Evolutionary conservation across 2,797 vertebrate species (phyloP).

Genomic region (Tapirus indicus): DNA sequence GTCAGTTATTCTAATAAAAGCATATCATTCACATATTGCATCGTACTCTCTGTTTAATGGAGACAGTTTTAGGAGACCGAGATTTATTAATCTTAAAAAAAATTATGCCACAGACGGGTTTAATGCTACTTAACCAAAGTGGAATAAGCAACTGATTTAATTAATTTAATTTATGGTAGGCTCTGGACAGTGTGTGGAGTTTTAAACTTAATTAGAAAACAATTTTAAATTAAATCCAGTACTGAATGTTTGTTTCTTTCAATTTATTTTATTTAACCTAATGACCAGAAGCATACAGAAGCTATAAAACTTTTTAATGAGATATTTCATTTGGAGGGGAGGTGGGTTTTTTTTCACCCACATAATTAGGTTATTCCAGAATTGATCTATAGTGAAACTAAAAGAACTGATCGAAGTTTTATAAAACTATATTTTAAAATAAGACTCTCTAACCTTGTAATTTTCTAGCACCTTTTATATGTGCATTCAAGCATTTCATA

Average conservation of each 20-base stretch:
- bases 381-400: conserved; percentile 23
- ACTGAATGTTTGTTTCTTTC: conserved; percentile 50
- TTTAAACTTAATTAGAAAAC: conserved; percentile 64
- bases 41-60: not conserved
- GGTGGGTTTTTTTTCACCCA: not conserved
- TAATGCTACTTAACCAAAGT: conserved; percentile 69
- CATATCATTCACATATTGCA: not conserved
- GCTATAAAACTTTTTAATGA: conserved; percentile 5
- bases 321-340: not conserved
- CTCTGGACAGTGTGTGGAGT: conserved; percentile 44
- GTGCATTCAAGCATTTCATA: not conserved
- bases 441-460: conserved; percentile 19
- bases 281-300: not conserved
- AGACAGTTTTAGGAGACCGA: not conserved
- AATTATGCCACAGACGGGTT: not conserved
- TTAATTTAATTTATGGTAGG: conserved; percentile 56
- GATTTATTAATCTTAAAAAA: conserved; percentile 26
- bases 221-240: conserved; percentile 41
- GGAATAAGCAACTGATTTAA: conserved; percentile 38
- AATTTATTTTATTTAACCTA: conserved; percentile 56
- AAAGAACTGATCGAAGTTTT: conserved; percentile 31
- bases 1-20: conserved; percentile 37
- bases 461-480: conserved; percentile 20
- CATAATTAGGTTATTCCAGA: conserved; percentile 29
- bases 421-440: conserved; percentile 43